Base-by-base conservation (phyloP, 1,140 invertebrate species). In the Cydia pomonella region DNA sequence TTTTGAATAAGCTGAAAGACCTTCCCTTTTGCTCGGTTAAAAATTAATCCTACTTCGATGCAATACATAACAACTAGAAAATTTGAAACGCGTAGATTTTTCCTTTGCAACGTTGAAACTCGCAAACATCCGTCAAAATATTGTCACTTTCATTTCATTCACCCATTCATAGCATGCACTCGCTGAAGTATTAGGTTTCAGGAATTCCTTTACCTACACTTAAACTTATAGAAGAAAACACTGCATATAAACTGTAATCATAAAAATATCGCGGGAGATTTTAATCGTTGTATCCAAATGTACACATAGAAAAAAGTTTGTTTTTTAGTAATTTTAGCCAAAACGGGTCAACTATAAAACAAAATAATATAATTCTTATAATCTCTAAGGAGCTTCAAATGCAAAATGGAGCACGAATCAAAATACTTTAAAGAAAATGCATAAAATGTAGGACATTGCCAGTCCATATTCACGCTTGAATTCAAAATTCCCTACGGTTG, bases 111-210 rank as follows among this genome's bases (percentile, higher is more conserved):
- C 64, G 64, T 4, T 69, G 64, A 69, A 69, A 18, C n/a, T 29
- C 64, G n/a, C 64, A 69, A 69, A 69, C 64, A 69, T 69, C 64
- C 64, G 64, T n/a, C 64, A 38, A 69, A 69, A 69, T 33, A 69
- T 69, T 33, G 29, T 23, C 18, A 21, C n/a, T 69, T 69, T 69
- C 16, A 69, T 38, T 69, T 69, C 29, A 18, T 59, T 59, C 21
- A 53, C 10, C 9, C 38, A 41, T 41, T 41, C 38, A 5, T 44
- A 44, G 41, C 41, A 44, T 12, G 41, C 18, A 18, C 5, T 53
- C 50, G 50, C 16, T 18, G 16, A 18, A 53, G 50, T 0, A 53
- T 53, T 53, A 53, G 50, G 2, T 18, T 53, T 53, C 50, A 53
- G 50, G 50, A 5, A 53, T 53, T 53, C n/a, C 10, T 53, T 53